Base-by-base conservation (phyloP, 2,888 invertebrate genomes). In the Reticulitermes lucifugus region DNA sequence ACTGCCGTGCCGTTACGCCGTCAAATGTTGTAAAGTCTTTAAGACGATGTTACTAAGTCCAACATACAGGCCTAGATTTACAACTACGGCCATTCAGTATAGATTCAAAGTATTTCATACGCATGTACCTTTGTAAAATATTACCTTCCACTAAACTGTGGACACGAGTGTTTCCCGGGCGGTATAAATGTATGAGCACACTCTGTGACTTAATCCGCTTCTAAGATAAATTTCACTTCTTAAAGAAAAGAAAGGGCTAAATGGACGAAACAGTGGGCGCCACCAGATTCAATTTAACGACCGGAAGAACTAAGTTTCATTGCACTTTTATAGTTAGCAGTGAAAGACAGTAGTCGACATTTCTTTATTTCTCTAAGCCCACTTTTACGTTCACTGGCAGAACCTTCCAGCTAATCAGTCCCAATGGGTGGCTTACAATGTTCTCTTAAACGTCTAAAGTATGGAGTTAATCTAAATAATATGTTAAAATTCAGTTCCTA, bases 291-390 rank as follows among this genome's bases (percentile, higher is more conserved):
- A 41, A 41, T 73, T 41, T 73, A 35, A 73, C 73, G 73, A 73
- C 73, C 73, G 73, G 73, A 73, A 73, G 21, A 35, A 73, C 41
- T n/a, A 25, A 9, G 73, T 73, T 73, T 73, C 73, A 73, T 73
- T 73, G 41, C 73, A 29, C 25, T 73, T 73, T 73, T 73, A 41
- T 73, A 41, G 73, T 73, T 21, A 35, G 41, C 73, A 41, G 73
- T 41, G 73, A 73, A 70, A 70, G 70, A 70, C 70, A 70, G 9
- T 25, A 70, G 73, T 35, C 29, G 21, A 73, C 73, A 70, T 29
- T 70, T 70, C 73, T 41, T 29, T 35, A 70, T 29, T 70, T 70
- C 73, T 41, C 14, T 35, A 7, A 2, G 21, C 35, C 22, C 6
- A 14, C 7, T 73, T 41, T 73, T 35, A 73, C 73, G 35, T 73